Evolutionary conservation across 2,888 invertebrate genomes (phyloP).

Genomic region (Kuschelorhynchus macadamiae): DNA sequence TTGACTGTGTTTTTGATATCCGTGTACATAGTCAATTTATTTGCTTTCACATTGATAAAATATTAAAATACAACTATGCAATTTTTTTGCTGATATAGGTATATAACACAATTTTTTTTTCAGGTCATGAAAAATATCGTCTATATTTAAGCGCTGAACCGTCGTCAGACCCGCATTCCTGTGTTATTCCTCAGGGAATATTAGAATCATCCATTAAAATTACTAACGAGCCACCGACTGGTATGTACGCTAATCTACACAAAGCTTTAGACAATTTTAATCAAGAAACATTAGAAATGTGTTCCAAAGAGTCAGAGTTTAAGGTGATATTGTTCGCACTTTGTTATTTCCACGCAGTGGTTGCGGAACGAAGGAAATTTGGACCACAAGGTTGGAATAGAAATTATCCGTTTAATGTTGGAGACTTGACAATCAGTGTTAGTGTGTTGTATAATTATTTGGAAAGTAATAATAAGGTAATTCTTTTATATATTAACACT

Average conservation of each 20-base stretch:
- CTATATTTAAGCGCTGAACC: constrained; percentile 93
- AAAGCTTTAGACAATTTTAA: constrained; percentile 93
- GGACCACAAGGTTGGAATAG: constrained; percentile 96
- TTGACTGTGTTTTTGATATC: too few relatives aligned
- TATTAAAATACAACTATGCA: too few relatives aligned
- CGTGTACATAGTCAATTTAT: too few relatives aligned
- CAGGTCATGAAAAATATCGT: constrained; percentile 73
- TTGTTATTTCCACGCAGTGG: constrained; percentile 96
- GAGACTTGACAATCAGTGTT: constrained; percentile 92
- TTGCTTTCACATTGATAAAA: too few relatives aligned
- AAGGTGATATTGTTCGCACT: constrained; percentile 90
- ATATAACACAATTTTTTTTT: too few relatives aligned
- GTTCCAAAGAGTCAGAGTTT: constrained; percentile 93
- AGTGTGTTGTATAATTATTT: constrained; percentile 92
- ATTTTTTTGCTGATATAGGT: too few relatives aligned
- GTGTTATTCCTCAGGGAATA: constrained; percentile 87
- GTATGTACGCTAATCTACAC: constrained; percentile 94
- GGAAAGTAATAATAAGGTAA: constrained; percentile 84
- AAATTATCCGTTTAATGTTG: constrained; percentile 84
- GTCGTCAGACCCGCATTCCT: constrained; percentile 76
- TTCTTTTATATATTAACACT: too few relatives aligned
- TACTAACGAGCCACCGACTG: constrained; percentile 95
- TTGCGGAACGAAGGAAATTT: constrained; percentile 93
- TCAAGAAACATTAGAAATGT: constrained; percentile 94
- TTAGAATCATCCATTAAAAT: constrained; percentile 95